Conservation (phyloP, 2,888 invertebrate species). For the Cantharis flavilabris region DNA sequence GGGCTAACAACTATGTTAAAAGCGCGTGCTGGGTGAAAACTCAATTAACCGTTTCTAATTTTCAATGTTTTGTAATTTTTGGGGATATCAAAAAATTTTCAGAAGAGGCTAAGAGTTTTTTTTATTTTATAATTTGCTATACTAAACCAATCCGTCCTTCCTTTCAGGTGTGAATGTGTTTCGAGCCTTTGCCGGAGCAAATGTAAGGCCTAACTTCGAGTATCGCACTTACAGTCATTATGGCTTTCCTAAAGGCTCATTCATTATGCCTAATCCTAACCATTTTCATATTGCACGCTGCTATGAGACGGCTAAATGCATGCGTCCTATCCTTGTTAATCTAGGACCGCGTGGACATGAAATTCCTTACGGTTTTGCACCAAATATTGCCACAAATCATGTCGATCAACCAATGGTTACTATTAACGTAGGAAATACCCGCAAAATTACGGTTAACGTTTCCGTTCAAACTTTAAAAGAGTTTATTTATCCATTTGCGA, state of each 20-base stretch:
- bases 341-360: slow-evolving; percentile 28
- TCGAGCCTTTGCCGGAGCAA: slow-evolving; percentile 18
- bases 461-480: slow-evolving; percentile 45
- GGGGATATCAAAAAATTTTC: background rate
- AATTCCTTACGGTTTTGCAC: background rate
- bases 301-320: slow-evolving; percentile 40
- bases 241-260: slow-evolving; percentile 53
- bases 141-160: slow-evolving; percentile 32
- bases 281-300: slow-evolving; percentile 52
- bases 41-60: background rate
- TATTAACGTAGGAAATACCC: slow-evolving; percentile 43
- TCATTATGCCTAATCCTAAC: slow-evolving; percentile 50
- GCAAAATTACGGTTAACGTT: slow-evolving; percentile 45
- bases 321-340: slow-evolving; percentile 44
- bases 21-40: background rate
- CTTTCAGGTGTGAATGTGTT: slow-evolving; percentile 37
- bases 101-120: background rate
- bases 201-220: background rate
- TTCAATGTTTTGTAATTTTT: background rate
- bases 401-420: slow-evolving; percentile 38
- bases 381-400: slow-evolving; percentile 29
- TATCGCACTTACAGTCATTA: slow-evolving; percentile 52
- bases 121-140: background rate
- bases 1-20: background rate
- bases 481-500: slow-evolving; percentile 51